Evolutionary conservation across 92 coral and sea anemone genomes (phyloP), one percentile per base, ranked within the genome.

Genomic region (Paramuricea clavata): DNA sequence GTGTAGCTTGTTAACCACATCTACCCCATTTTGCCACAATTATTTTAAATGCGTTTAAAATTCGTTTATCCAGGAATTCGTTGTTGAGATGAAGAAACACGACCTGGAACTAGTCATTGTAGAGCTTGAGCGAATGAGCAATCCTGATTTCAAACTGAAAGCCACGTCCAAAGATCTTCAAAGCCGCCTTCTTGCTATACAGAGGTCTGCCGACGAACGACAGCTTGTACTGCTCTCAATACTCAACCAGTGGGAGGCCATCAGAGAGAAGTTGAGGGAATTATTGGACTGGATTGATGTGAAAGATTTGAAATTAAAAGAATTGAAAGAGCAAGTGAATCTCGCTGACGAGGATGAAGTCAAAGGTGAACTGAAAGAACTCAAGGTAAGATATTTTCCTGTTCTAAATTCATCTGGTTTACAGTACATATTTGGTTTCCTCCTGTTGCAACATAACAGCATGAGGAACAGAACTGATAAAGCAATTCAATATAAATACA

Each of bases 241-340:
- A 12, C 36, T 59, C 9, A 26, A 27, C 35, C 72, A 79, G 15
- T 79, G 84, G 84, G 84, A 57, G 12, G 67, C 69, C 32, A 10
- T 59, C 33, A 19, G 84, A 59, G 73, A 11, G 28, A 12, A 34
- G 25, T 49, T 79, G 73, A 79, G 22, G 54, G 74, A 90, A 12
- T 70, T 97, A 74, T 81, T 97, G 68, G 95, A 94, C 50, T 97
- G 99, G 99, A 76, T 97, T 49, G 92, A 92, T 22, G 87, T 75
- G 83, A 97, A 94, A 64, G 98, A 94, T 73, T 90, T 90, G 74
- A 80, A 86, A 42, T 80, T 94, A 41, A 89, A 93, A 28, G 93
- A 91, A 12, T 89, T 97, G 10, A 85, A 89, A 39, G 88, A 92
- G 59, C 84, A 79, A 32, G 92, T 94, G 3, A 93, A 97, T 71